Evolutionary conservation across 2,888 invertebrate species (phyloP).

Genomic region (Cordylochernes scorpioides): DNA sequence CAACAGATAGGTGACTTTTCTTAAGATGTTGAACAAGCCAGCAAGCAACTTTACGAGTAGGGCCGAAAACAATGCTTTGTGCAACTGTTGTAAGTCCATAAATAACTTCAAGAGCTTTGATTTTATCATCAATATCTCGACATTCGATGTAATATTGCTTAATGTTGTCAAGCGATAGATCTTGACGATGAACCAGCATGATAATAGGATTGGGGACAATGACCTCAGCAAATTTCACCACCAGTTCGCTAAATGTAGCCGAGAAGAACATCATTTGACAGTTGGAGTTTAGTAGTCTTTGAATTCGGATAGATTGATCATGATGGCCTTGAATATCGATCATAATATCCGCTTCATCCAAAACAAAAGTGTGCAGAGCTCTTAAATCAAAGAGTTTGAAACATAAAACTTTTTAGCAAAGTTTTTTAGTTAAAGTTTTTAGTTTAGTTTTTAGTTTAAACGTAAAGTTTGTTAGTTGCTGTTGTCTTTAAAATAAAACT

Average conservation of each 20-base stretch:
- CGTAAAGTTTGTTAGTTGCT: too few relatives aligned
- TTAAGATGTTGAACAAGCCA: constrained; percentile 49
- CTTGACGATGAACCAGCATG: constrained; percentile 39
- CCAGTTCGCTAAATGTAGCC: constrained; percentile 74
- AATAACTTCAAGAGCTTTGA: constrained; percentile 71
- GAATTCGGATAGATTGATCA: constrained; percentile 80
- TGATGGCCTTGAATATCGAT: constrained; percentile 92
- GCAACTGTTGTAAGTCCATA: constrained; percentile 87
- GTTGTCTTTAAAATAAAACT: too few relatives aligned
- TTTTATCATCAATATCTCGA: constrained; percentile 55
- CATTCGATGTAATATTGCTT: constrained; percentile 80
- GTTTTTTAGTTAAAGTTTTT: too few relatives aligned
- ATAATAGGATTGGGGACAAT: constrained; percentile 68
- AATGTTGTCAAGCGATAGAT: constrained; percentile 84
- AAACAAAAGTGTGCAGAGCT: constrained; percentile 59
- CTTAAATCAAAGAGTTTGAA: constrained; percentile 54
- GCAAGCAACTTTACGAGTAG: constrained; percentile 10
- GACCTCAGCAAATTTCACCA: constrained; percentile 86
- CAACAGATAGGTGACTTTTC: constrained; percentile 76
- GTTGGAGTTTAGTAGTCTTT: constrained; percentile 37
- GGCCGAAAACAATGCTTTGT: constrained; percentile 92
- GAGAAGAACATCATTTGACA: constrained; percentile 98
- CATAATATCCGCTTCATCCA: constrained; percentile 99
- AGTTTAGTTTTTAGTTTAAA: too few relatives aligned
- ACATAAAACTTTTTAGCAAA: too few relatives aligned